Evolutionary conservation across 2,888 invertebrate genomes (phyloP).

Genomic region (Ischnura elegans): DNA sequence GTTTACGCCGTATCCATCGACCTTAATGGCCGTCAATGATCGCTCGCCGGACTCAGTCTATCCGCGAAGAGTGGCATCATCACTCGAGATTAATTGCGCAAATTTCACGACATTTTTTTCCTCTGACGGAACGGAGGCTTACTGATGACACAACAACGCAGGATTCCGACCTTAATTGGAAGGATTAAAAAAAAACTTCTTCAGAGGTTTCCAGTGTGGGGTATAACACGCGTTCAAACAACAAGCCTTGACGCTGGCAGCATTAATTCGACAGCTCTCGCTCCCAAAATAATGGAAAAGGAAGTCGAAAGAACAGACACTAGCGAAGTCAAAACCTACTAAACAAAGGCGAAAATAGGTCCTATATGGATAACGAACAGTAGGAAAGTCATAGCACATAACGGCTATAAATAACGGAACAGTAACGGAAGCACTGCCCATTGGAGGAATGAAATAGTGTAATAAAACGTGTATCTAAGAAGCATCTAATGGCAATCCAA

Average conservation of each 20-base stretch:
- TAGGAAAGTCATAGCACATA: neutral
- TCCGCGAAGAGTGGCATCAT: neutral
- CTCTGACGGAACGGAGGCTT: constrained; percentile 18
- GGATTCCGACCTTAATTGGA: neutral
- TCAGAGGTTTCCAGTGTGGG: neutral
- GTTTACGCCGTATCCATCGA: neutral
- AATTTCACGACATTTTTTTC: constrained; percentile 22
- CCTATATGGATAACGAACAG: neutral
- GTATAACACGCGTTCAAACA: neutral
- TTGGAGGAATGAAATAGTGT: no score
- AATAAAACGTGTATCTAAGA: no score
- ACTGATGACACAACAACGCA: neutral
- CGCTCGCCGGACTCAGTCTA: neutral
- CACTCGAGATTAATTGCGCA: constrained; percentile 25
- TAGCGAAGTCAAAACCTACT: neutral
- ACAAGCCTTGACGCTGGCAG: neutral
- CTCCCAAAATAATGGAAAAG: neutral
- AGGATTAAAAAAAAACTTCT: neutral
- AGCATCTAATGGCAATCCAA: no score
- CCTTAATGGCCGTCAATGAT: constrained; percentile 2
- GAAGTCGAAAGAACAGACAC: neutral
- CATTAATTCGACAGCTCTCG: neutral
- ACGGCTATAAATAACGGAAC: no score
- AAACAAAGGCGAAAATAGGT: neutral
- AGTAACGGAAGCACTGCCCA: no score